Conservation (phyloP, 2,113 vertebrate species). For the Charina bottae region DNA sequence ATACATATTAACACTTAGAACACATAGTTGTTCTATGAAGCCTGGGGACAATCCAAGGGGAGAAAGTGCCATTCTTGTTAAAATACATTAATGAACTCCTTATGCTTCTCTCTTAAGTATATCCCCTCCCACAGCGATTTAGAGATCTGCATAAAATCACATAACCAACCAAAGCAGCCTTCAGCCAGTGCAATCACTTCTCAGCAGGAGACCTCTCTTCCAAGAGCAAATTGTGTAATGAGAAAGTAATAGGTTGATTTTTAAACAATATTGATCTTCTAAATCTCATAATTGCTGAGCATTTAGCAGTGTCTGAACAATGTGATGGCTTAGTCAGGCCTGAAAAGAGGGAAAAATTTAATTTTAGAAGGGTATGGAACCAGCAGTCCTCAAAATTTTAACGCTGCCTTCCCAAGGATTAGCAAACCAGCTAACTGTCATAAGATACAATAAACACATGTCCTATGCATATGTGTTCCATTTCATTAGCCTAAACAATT, state of each 20-base stretch:
- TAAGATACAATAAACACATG: slow-evolving; percentile 10
- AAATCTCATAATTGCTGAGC: slow-evolving; percentile 70
- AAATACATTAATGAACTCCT: slow-evolving; percentile 17
- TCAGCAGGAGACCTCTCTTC: slow-evolving; percentile 61
- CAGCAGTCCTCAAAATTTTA: slow-evolving; percentile 32
- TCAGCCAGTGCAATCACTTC: slow-evolving; percentile 49
- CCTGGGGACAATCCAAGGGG: too few relatives aligned
- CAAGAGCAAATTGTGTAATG: slow-evolving; percentile 46
- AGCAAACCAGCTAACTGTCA: not conserved
- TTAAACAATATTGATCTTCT: slow-evolving; percentile 70
- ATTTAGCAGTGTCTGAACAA: slow-evolving; percentile 67
- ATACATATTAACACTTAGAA: slow-evolving; percentile 4
- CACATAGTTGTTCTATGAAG: not conserved
- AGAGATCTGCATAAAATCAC: slow-evolving; percentile 36
- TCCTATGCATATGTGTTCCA: not conserved
- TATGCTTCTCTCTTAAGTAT: slow-evolving; percentile 7
- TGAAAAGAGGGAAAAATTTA: slow-evolving; percentile 42
- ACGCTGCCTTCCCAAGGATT: not conserved
- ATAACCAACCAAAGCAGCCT: slow-evolving; percentile 48
- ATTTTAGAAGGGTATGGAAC: slow-evolving; percentile 42
- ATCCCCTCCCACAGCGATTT: not conserved
- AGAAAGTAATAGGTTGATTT: slow-evolving; percentile 69
- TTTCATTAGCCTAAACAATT: not conserved
- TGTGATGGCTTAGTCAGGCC: slow-evolving; percentile 66
- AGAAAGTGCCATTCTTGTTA: not conserved